Conservation (phyloP, 2,797 vertebrate species). For the Antennarius maculatus region DNA sequence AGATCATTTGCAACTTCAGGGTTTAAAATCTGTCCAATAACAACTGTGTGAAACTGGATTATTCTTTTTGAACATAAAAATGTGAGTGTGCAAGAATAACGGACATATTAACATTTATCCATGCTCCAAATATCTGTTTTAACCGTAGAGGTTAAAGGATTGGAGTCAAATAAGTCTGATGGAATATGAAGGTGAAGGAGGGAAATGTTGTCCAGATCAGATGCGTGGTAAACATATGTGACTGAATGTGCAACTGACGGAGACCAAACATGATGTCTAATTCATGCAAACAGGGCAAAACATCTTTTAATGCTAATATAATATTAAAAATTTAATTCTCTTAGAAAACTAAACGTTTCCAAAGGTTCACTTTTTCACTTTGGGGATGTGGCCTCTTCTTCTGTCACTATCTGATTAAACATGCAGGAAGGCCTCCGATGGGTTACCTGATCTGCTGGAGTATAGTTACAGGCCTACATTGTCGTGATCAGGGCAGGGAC, state of each 20-base stretch:
- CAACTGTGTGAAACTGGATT: too few relatives aligned
- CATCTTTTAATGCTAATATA: constrained; percentile 4
- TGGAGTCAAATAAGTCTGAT: neutral
- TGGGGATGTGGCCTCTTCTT: constrained; percentile 25
- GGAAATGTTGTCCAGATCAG: neutral
- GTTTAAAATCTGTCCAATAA: neutral
- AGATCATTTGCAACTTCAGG: neutral
- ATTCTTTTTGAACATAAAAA: too few relatives aligned
- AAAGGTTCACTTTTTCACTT: constrained; percentile 3
- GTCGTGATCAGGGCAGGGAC: constrained; percentile 50
- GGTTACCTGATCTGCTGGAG: constrained; percentile 71
- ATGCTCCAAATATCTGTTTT: too few relatives aligned
- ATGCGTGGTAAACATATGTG: neutral
- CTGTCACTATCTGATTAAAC: constrained; percentile 62
- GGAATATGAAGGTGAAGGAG: neutral
- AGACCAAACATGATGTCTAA: too few relatives aligned
- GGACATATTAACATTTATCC: too few relatives aligned
- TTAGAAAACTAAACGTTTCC: constrained; percentile 20
- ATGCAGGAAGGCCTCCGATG: constrained; percentile 72
- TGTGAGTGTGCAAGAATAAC: too few relatives aligned
- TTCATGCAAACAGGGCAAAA: neutral
- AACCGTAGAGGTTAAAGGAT: too few relatives aligned
- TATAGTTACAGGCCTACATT: constrained; percentile 70
- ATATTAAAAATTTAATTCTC: constrained; percentile 20
- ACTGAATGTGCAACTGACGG: neutral